These are phyloP conservation scores for Ceratoteleas bidentatus DNA, from an alignment of 1,140 invertebrate species.

Conservation along the genomic window DNA sequence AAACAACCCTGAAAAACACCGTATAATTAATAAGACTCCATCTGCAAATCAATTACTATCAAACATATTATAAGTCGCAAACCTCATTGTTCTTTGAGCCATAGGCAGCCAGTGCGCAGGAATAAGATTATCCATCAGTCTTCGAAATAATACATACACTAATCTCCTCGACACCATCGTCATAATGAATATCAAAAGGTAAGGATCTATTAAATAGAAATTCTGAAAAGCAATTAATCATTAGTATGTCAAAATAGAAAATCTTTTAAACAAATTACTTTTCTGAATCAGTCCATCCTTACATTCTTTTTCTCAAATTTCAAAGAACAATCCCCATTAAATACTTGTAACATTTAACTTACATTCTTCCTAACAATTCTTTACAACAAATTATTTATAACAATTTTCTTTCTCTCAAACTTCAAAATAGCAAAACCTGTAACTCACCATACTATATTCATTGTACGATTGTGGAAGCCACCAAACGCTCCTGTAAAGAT, in stretches of 20 bases:
- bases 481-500: conserved; percentile 98
- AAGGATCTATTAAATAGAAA: conserved; percentile 95
- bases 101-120: conserved; percentile 71
- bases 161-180: conserved; percentile 90
- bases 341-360: too few species aligned
- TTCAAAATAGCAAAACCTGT: too few species aligned
- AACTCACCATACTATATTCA: conserved; percentile 91
- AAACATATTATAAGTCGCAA: conserved; percentile 28
- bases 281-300: too few species aligned
- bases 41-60: not conserved
- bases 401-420: not conserved
- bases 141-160: conserved; percentile 85
- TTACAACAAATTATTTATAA: too few species aligned
- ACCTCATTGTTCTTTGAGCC: conserved; percentile 77
- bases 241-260: not conserved
- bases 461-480: conserved; percentile 96
- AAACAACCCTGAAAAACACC: conserved; percentile 78
- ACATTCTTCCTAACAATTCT: too few species aligned
- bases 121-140: conserved; percentile 71
- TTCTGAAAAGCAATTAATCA: conserved; percentile 86
- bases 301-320: conserved; percentile 3
- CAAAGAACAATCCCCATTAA: too few species aligned
- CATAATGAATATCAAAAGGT: conserved; percentile 91
- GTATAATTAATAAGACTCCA: not conserved
- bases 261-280: conserved; percentile 10